These are phyloP conservation scores for Tor tambroides DNA, from an alignment of 2,113 vertebrate genomes.

Conservation along the genomic window DNA sequence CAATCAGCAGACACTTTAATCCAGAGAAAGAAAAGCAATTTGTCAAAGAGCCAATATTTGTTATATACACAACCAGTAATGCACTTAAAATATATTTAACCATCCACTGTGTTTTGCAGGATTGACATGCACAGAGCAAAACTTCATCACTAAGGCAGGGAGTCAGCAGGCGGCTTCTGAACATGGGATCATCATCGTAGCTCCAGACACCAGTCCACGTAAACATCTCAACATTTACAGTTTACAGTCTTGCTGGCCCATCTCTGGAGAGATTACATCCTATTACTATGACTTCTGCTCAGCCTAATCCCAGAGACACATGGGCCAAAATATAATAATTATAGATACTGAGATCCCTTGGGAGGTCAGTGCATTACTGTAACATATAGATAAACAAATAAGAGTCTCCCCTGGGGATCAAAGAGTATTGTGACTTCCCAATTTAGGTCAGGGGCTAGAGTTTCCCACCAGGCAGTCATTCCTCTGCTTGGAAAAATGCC, in stretches of 20 bases:
- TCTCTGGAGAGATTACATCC: background rate
- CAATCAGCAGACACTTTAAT: background rate
- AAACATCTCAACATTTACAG: slow-evolving; percentile 57
- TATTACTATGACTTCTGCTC: background rate
- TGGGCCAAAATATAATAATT: background rate
- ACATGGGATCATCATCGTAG: slow-evolving; percentile 85
- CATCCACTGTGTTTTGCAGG: slow-evolving; percentile 72
- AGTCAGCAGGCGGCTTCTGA: slow-evolving; percentile 88
- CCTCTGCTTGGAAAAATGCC: background rate
- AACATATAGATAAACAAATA: slow-evolving; percentile 14
- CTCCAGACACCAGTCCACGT: slow-evolving; percentile 96
- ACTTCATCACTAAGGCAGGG: slow-evolving; percentile 93
- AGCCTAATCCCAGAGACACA: background rate
- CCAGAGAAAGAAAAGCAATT: background rate
- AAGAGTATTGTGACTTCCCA: background rate
- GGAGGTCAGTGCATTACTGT: background rate
- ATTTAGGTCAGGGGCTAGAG: background rate
- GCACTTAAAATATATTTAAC: background rate
- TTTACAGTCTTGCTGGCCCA: background rate
- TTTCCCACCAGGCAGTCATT: background rate
- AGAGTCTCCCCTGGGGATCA: slow-evolving; percentile 5
- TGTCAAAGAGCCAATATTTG: background rate
- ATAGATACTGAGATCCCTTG: background rate
- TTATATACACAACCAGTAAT: background rate
- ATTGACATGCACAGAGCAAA: slow-evolving; percentile 94